Evolutionary conservation across 2,888 invertebrate genomes (phyloP), one percentile per base, ranked within the genome.

Genomic region (Periphyllus acericola): DNA sequence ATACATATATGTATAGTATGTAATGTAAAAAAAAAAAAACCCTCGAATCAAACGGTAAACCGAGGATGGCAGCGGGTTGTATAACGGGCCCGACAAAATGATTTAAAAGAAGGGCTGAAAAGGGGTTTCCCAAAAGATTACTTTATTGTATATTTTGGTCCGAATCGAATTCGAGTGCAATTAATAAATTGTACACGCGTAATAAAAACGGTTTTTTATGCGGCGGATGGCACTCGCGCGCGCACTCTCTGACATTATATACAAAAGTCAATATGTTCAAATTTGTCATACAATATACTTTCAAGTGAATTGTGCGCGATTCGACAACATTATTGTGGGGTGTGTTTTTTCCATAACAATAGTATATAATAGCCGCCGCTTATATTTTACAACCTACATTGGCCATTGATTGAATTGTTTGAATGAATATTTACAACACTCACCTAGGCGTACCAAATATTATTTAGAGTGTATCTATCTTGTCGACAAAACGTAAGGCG

Each of bases 251-350:
- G 32, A 19, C n/a, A 14, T 19, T 11, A 55, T 32, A 55, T 46
- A 68, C n/a, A 78, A 85, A 71, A 46, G 78, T 78, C 85, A 85
- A 85, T 85, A 85, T 68, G 85, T 85, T 83, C 40, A 8, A 83
- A 75, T 75, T 83, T 60, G 83, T 74, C 40, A 25, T 71, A 25
- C 32, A 40, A 29, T 81, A 68, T 81, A 68, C 81, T 81, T 68
- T 46, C 40, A 19, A 81, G 81, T 66, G 79, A 79, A 55, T 79
- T 34, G 36, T 11, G n/a, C 40, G 32, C 72, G 29, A 82, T 72
- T 55, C 52, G 82, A 55, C 72, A 34, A 55, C 52, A 83, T 83
- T 72, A 82, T 82, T 19, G 52, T 72, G 71, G 82, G 81, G 68
- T 46, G 81, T 71, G 3, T 81, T 68, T 81, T 68, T 32, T 36